Conservation (phyloP, 2,113 vertebrate species). For the Oncorhynchus nerka region DNA sequence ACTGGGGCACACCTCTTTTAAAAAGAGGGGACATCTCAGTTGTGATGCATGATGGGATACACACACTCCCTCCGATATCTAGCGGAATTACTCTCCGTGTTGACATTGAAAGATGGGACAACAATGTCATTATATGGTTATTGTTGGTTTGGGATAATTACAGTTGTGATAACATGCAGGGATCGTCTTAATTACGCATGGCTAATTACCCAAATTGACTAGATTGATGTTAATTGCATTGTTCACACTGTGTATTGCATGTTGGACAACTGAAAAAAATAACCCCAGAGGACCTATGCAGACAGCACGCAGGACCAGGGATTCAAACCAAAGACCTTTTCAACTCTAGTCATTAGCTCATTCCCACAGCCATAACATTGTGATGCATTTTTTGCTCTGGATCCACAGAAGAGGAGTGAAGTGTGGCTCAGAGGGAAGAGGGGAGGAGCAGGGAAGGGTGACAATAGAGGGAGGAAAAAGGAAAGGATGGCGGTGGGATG, state of each 20-base stretch:
- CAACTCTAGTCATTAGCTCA: neutral
- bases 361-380: too few relatives aligned
- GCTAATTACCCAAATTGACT: constrained; percentile 66
- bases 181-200: constrained; percentile 57
- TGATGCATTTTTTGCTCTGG: neutral
- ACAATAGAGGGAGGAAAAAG: neutral
- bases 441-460: neutral
- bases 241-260: constrained; percentile 40
- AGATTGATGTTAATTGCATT: constrained; percentile 59
- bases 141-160: constrained; percentile 66
- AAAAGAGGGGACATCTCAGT: too few relatives aligned
- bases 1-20: neutral
- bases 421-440: neutral
- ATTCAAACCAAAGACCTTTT: neutral
- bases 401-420: neutral
- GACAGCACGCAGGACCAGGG: constrained; percentile 13
- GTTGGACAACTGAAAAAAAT: constrained; percentile 27
- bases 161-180: constrained; percentile 55
- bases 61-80: constrained; percentile 16
- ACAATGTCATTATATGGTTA: constrained; percentile 50
- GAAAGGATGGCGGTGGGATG: neutral
- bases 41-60: neutral
- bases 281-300: constrained; percentile 21
- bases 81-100: constrained; percentile 12
- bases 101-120: neutral